These are phyloP conservation scores for Ypsolopha scabrella DNA, from an alignment of 2,888 invertebrate species.

Conservation along the genomic window DNA sequence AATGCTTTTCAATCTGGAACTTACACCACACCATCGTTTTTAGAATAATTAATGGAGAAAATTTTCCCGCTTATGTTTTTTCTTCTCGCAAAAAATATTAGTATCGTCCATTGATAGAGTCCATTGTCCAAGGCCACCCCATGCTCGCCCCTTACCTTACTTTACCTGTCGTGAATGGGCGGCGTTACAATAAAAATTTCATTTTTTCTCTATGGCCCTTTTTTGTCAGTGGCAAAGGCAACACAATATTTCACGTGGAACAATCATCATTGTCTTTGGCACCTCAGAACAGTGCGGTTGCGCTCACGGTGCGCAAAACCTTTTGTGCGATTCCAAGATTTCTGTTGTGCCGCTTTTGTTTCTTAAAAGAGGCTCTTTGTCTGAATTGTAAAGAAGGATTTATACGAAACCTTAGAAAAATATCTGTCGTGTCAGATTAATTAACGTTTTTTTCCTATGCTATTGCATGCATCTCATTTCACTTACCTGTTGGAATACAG, in stretches of 20 bases:
- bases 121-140: slow-evolving; percentile 53
- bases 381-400: slow-evolving; percentile 17
- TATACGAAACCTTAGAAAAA: not conserved
- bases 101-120: slow-evolving; percentile 59
- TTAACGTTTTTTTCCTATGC: not conserved
- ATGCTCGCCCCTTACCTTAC: slow-evolving; percentile 19
- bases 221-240: slow-evolving; percentile 68
- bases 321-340: slow-evolving; percentile 27
- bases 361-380: slow-evolving; percentile 11
- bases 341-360: slow-evolving; percentile 22
- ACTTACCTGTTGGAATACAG: too few relatives aligned
- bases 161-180: slow-evolving; percentile 65
- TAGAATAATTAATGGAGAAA: slow-evolving; percentile 38
- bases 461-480: slow-evolving; percentile 1
- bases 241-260: slow-evolving; percentile 66
- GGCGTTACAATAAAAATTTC: slow-evolving; percentile 57
- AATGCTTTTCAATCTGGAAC: too few relatives aligned
- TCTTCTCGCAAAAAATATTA: slow-evolving; percentile 34
- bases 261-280: slow-evolving; percentile 70
- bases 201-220: slow-evolving; percentile 41
- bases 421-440: not conserved
- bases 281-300: slow-evolving; percentile 50
- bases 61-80: slow-evolving; percentile 36
- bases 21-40: not conserved
- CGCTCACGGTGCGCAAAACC: slow-evolving; percentile 23